A percentile compares a stretch with the other conserved stretches of the same genome.
Conservation (phyloP, 92 coral and sea anemone genomes). For the Pocillopora grandis region DNA sequence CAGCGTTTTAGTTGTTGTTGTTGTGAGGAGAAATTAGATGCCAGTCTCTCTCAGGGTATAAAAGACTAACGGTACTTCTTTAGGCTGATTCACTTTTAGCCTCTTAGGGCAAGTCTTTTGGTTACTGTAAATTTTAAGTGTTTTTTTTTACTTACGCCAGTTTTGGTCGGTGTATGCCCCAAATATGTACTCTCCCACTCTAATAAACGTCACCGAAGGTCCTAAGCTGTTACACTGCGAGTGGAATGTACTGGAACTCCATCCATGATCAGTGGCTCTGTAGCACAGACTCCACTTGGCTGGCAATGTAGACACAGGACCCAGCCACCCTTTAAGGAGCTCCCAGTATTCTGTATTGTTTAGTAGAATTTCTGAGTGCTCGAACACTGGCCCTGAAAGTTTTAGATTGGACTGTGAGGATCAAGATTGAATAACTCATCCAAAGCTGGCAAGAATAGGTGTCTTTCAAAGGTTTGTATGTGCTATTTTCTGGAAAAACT, state of each 20-base stretch:
- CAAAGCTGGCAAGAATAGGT: no score
- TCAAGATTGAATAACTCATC: no score
- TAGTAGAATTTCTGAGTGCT: constrained; percentile 55
- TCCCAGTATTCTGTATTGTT: constrained; percentile 57
- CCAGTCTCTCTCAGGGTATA: no score
- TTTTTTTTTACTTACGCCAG: constrained; percentile 63
- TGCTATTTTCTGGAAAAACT: no score
- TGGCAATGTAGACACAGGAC: constrained; percentile 59
- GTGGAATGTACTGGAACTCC: constrained; percentile 71
- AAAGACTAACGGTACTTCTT: no score
- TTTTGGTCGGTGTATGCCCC: constrained; percentile 72
- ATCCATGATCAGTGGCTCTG: constrained; percentile 61
- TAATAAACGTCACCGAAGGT: constrained; percentile 64
- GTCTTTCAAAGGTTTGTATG: no score
- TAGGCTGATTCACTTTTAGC: no score
- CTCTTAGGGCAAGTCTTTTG: no score
- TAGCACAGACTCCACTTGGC: constrained; percentile 67
- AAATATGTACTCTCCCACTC: constrained; percentile 62
- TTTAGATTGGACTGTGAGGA: background rate
- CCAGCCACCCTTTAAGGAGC: constrained; percentile 70
- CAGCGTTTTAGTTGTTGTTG: no score
- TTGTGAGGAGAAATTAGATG: no score
- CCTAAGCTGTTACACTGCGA: constrained; percentile 59
- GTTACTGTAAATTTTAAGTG: no score
- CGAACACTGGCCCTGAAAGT: constrained; percentile 47